Conservation (phyloP, 2,888 invertebrate species). For the Rhingia campestris region DNA sequence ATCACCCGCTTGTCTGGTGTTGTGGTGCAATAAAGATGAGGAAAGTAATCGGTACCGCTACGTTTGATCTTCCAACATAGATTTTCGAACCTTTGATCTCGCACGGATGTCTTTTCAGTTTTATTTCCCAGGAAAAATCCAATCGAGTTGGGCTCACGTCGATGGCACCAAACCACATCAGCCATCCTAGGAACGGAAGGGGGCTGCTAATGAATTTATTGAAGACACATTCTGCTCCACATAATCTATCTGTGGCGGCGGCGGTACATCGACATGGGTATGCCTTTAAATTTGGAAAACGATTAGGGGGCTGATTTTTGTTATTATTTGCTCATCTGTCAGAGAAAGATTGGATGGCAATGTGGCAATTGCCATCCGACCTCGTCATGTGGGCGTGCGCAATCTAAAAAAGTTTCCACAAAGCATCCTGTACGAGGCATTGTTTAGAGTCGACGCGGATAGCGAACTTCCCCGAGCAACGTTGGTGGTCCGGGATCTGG, state of each 20-base stretch:
- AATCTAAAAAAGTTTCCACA: conserved; percentile 76
- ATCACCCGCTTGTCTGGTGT: conserved; percentile 29
- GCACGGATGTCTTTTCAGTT: conserved; percentile 41
- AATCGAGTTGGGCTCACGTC: conserved; percentile 41
- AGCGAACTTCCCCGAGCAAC: conserved; percentile 55
- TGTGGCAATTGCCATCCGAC: conserved; percentile 45
- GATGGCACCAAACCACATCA: conserved; percentile 46
- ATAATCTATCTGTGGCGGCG: conserved; percentile 9
- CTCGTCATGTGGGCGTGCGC: conserved; percentile 67
- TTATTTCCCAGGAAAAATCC: conserved; percentile 31
- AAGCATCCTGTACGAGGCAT: conserved; percentile 64
- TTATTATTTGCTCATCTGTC: conserved; percentile 70
- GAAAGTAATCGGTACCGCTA: conserved; percentile 43
- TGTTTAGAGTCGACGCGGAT: conserved; percentile 71
- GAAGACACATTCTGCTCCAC: conserved; percentile 57
- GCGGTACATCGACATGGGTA: neutral
- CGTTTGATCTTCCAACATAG: conserved; percentile 61
- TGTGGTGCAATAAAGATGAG: conserved; percentile 23
- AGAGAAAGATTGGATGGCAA: conserved; percentile 42
- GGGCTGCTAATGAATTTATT: conserved; percentile 75
- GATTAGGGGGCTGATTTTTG: conserved; percentile 65
- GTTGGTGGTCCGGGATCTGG: conserved; percentile 61
- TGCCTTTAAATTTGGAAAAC: conserved; percentile 52
- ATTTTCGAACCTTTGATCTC: conserved; percentile 65
- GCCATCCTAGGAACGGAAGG: conserved; percentile 74